These are phyloP conservation scores for Australoheros scitulus DNA, from an alignment of 2,113 vertebrate species.

Conservation along the genomic window DNA sequence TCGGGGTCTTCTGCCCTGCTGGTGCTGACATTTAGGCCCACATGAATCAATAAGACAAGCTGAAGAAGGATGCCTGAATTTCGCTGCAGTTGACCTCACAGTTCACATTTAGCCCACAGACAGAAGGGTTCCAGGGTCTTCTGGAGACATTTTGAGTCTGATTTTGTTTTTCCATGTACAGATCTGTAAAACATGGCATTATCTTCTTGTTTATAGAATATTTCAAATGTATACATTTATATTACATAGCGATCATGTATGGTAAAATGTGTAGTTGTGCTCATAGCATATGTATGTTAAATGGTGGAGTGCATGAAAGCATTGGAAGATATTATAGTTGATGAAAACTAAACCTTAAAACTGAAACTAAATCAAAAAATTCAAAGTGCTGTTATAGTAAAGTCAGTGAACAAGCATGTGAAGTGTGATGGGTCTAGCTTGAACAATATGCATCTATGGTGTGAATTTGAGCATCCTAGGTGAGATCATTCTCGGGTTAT, in stretches of 20 bases:
- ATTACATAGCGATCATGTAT: background rate
- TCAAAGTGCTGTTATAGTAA: no score
- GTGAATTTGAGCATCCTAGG: no score
- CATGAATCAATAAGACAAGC: conserved; percentile 77
- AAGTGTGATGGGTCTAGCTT: no score
- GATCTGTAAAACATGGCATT: background rate
- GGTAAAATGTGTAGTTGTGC: background rate
- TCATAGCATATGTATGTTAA: background rate
- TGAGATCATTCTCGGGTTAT: no score
- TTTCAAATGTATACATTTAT: background rate
- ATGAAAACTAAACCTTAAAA: background rate
- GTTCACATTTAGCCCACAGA: conserved; percentile 53
- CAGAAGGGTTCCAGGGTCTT: conserved; percentile 7
- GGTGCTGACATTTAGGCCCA: conserved; percentile 80
- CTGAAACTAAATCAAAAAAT: background rate
- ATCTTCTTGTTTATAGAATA: background rate
- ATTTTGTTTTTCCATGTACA: background rate
- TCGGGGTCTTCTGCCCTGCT: conserved; percentile 63
- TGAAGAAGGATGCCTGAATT: conserved; percentile 59
- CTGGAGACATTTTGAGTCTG: conserved; percentile 19
- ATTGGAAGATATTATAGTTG: background rate
- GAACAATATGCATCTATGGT: no score
- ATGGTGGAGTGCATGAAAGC: background rate
- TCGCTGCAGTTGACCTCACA: conserved; percentile 35
- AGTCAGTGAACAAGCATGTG: no score